Evolutionary conservation across 2,888 invertebrate genomes (phyloP).

Genomic region (Melitaea athalia): DNA sequence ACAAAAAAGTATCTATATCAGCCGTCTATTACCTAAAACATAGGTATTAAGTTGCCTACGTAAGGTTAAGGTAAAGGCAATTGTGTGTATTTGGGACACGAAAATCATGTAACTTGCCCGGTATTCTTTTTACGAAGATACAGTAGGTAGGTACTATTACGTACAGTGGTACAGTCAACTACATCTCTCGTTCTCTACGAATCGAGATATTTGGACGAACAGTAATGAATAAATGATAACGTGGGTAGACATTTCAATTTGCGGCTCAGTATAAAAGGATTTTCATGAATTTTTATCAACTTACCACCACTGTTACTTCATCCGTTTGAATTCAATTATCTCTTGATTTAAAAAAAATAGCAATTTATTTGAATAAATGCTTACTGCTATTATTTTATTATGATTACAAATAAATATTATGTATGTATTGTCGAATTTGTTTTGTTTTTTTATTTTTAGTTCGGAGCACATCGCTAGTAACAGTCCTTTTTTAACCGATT

Average conservation of each 20-base stretch:
- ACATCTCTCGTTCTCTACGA: conserved; percentile 24
- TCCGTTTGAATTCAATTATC: conserved; percentile 21
- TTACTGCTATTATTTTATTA: background rate
- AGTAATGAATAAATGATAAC: conserved; percentile 39
- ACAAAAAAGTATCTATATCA: too few species aligned
- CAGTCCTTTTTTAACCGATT: too few species aligned
- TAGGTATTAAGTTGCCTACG: too few species aligned
- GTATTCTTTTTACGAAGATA: too few species aligned
- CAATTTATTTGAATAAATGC: background rate
- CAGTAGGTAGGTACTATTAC: too few species aligned
- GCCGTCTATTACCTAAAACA: too few species aligned
- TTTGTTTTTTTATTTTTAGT: too few species aligned
- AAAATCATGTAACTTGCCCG: too few species aligned
- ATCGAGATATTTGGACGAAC: conserved; percentile 31
- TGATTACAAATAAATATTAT: background rate
- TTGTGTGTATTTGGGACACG: too few species aligned
- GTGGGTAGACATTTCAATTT: conserved; percentile 51
- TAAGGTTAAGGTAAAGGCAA: too few species aligned
- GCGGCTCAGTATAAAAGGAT: conserved; percentile 47
- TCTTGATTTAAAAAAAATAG: conserved; percentile 2
- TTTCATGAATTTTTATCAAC: conserved; percentile 51
- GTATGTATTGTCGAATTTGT: background rate
- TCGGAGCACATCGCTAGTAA: too few species aligned
- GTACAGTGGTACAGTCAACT: too few species aligned
- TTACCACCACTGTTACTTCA: conserved; percentile 30